Evolutionary conservation across 2,797 vertebrate genomes (phyloP), one percentile per base, ranked within the genome.

Genomic region (Sphenodon punctatus): DNA sequence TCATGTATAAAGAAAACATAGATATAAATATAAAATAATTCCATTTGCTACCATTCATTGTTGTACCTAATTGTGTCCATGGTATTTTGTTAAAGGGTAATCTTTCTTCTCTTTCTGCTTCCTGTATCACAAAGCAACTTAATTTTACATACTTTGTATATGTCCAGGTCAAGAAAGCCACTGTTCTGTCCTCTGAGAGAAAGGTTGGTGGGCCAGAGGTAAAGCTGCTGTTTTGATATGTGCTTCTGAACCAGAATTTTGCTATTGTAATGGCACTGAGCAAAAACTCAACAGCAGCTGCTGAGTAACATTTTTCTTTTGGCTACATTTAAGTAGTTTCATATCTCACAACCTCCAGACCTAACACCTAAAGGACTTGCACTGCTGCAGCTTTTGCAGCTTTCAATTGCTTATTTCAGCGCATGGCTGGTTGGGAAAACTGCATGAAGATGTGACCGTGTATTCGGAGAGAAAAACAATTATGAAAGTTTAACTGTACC

Each of bases 121-220:
- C 69, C 84, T 94, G 72, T 87, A 78, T 87, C 90, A 64, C 38
- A n/a, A 90, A 56, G 74, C 88, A 88, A 91, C 90, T 96, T 92
- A 95, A 93, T 73, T 90, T 93, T 94, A 82, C 90, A 84, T 90
- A 88, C 94, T 96, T 96, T 96, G 86, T 96, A 93, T 92, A 77
- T 92, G 94, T 94, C 93, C 95, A 97, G 97, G 97, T 96, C 95
- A 96, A 95, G 97, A 96, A 91, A 95, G 92, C 94, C 91, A 94
- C 95, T 95, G 73, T 95, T 86, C 93, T 95, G 83, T 95, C 95
- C 91, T 91, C 95, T 89, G 95, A 95, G 93, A 96, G 94, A 96
- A 93, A 96, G 96, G 95, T 95, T 93, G 95, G 94, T 95, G 96
- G 95, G 92, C 93, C 95, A 84, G 96, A 97, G 97, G 96, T 97